These are phyloP conservation scores for Furcifer pardalis DNA, from an alignment of 2,797 vertebrate genomes.

Conservation along the genomic window DNA sequence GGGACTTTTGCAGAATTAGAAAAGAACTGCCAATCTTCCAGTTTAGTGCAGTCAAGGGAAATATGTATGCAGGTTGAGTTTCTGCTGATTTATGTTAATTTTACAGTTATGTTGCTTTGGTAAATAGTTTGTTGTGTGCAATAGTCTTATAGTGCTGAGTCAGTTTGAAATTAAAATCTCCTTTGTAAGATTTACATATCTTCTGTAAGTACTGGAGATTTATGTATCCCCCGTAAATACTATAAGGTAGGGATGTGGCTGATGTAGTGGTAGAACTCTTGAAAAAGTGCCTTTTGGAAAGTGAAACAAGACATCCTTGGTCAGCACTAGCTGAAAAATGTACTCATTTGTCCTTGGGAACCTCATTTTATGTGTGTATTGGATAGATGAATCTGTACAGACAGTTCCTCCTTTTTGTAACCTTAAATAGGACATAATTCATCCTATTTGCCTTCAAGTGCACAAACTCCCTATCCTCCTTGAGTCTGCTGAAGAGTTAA, in stretches of 20 bases:
- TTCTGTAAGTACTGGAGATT: constrained; percentile 62
- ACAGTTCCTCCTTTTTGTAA: constrained; percentile 15
- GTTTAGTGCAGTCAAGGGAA: neutral
- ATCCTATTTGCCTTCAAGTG: neutral
- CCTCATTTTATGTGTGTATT: constrained; percentile 2
- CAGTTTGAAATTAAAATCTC: constrained; percentile 36
- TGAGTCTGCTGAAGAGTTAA: constrained; percentile 37
- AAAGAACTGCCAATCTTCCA: neutral
- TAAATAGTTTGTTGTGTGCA: neutral
- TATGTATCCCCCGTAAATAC: constrained; percentile 61
- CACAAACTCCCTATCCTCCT: constrained; percentile 15
- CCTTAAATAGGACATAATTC: constrained; percentile 17
- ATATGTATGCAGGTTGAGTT: neutral
- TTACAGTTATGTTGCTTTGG: neutral
- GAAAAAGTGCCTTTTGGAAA: constrained; percentile 16
- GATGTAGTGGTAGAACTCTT: constrained; percentile 22
- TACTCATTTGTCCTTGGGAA: constrained; percentile 36
- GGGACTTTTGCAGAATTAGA: neutral
- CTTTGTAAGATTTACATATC: constrained; percentile 61
- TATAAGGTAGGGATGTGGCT: constrained; percentile 64
- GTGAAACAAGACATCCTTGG: constrained; percentile 33
- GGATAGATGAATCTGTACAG: constrained; percentile 21
- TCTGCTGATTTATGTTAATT: neutral
- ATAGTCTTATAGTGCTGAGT: neutral
- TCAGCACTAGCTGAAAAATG: constrained; percentile 24